Evolutionary conservation across 2,888 invertebrate genomes (phyloP), one percentile per base, ranked within the genome.

Genomic region (Polia nebulosa): DNA sequence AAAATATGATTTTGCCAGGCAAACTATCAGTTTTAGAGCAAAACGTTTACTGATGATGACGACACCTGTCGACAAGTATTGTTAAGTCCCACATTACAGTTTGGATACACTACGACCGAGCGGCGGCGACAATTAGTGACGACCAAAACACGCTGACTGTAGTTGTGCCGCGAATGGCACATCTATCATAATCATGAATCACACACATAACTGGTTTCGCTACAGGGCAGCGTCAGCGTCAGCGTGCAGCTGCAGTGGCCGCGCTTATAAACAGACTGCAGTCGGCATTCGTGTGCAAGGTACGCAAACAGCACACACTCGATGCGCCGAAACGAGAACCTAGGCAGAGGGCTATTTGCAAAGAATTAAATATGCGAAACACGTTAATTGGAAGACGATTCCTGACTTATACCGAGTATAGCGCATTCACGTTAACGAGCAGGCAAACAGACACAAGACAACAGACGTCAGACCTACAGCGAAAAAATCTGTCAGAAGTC

Each of bases 181-280:
- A 44, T 62, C 47, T 36, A 17, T 58, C 47, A 32, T 25, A 15
- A 7, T 60, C 51, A 41, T 55, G 63, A 74, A 39, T 62, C 63
- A 56, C 66, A 45, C 32, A 49, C 56, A 25, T n/a, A 75, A 75
- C 78, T 36, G 72, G 74, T 77, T 72, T 29, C 17, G 45, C 34
- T 29, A 67, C 58, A 39, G 29, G 15, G 27, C n/a, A n/a, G 0
- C 4, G 11, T n/a, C n/a, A n/a, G n/a, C n/a, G n/a, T n/a, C n/a
- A n/a, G n/a, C n/a, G n/a, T n/a, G n/a, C n/a, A n/a, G n/a, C n/a
- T n/a, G n/a, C n/a, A n/a, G n/a, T n/a, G 39, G 1, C 39, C 17
- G 39, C 39, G n/a, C 39, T 2, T 7, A 41, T 17, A 41, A 41
- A 41, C 39, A 41, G 39, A 41, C 39, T 39, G n/a, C n/a, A 39